phyloP scores from a whole-genome alignment of 2,113 vertebrate species.

The Bos indicus region DNA sequence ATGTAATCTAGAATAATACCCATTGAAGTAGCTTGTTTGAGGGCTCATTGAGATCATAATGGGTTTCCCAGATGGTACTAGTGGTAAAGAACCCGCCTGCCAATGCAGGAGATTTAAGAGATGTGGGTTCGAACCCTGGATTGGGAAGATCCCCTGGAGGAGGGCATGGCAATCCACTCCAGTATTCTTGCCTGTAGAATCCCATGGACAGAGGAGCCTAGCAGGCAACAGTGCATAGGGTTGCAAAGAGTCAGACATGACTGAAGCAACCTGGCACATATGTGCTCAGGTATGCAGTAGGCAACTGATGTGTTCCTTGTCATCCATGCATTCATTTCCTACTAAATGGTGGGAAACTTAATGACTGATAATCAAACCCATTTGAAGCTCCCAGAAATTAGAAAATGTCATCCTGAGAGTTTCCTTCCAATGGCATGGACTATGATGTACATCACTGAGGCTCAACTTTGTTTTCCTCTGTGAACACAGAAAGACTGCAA shows the following conservation, averaged over 20 bases:
- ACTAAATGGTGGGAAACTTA: neutral
- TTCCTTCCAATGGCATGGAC: neutral
- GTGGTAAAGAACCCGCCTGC: neutral
- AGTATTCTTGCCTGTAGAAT: neutral
- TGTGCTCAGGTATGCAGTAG: no score
- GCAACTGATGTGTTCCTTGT: neutral
- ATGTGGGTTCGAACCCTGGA: neutral
- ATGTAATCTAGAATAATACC: neutral
- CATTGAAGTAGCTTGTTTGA: neutral
- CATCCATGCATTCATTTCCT: neutral
- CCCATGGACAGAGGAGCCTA: neutral
- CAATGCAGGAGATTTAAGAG: neutral
- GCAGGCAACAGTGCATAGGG: neutral
- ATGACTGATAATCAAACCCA: neutral
- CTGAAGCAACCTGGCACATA: neutral
- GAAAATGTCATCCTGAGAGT: neutral
- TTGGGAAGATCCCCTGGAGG: neutral
- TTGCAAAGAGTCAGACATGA: neutral
- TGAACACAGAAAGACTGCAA: neutral
- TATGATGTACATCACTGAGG: neutral
- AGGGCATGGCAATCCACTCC: neutral
- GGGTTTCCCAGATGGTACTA: neutral
- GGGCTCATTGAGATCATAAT: neutral
- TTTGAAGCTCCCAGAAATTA: neutral
- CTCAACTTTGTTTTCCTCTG: neutral